phyloP scores from a whole-genome alignment of 2,113 vertebrate species.

The Peromyscus leucopus region DNA sequence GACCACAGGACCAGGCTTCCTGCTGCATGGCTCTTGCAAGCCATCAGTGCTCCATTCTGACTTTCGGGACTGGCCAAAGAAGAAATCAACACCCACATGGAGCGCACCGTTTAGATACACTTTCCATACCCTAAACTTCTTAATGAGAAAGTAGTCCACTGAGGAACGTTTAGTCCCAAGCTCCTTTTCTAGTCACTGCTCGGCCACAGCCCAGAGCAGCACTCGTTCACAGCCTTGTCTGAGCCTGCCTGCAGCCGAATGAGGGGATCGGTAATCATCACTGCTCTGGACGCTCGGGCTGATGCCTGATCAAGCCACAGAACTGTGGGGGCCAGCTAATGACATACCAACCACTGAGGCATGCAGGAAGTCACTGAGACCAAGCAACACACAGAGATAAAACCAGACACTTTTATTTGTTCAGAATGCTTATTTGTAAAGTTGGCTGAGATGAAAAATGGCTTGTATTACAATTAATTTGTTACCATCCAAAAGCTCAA shows the following conservation, averaged over 20 bases:
- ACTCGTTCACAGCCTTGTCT: not conserved
- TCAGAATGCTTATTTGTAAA: slow-evolving; percentile 56
- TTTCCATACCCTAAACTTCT: not conserved
- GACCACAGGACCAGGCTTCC: not conserved
- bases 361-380: slow-evolving; percentile 18
- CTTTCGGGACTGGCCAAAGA: not conserved
- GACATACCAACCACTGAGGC: not conserved
- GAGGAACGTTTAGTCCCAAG: not conserved
- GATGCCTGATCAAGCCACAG: not conserved
- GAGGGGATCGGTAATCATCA: not conserved
- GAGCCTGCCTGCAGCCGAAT: not conserved
- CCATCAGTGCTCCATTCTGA: not conserved
- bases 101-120: not conserved
- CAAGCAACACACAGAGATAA: slow-evolving; percentile 40
- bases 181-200: not conserved
- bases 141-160: not conserved
- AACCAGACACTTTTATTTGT: slow-evolving; percentile 63
- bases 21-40: not conserved
- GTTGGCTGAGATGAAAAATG: slow-evolving; percentile 46
- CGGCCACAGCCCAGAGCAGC: not conserved
- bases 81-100: not conserved
- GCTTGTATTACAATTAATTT: slow-evolving; percentile 57
- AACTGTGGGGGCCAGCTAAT: not conserved
- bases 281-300: not conserved
- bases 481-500: slow-evolving; percentile 60